These are phyloP conservation scores for Saccopteryx leptura DNA, from an alignment of 2,113 vertebrate species.

Conservation along the genomic window DNA sequence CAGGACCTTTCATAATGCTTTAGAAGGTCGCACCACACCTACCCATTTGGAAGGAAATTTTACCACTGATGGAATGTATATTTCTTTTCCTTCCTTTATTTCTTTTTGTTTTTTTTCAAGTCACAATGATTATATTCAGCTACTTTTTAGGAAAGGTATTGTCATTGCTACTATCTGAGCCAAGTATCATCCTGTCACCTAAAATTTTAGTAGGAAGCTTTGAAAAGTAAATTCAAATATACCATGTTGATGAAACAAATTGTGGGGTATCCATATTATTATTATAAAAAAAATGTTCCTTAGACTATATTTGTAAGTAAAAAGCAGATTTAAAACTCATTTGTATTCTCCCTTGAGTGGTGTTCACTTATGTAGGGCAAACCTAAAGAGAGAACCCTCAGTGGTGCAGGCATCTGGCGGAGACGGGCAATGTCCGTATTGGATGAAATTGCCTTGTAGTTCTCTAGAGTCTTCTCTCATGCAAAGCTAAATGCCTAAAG, in stretches of 20 bases:
- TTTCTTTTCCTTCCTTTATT: not conserved
- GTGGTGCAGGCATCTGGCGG: not conserved
- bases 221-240: not conserved
- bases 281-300: not conserved
- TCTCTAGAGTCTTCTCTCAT: not conserved
- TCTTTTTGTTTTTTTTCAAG: not conserved
- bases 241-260: not conserved
- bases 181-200: not conserved
- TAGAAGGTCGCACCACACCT: not conserved
- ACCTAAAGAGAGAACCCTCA: not conserved
- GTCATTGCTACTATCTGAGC: not conserved
- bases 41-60: conserved; percentile 14
- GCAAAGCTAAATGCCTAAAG: not conserved
- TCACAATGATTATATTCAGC: conserved; percentile 40
- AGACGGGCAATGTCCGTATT: too few relatives aligned
- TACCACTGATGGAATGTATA: not conserved
- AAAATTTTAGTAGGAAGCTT: not conserved
- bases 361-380: not conserved
- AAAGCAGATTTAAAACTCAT: not conserved
- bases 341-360: not conserved
- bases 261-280: not conserved
- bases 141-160: not conserved
- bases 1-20: conserved; percentile 25
- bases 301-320: not conserved
- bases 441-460: not conserved